Conservation (phyloP, 2,888 invertebrate species). For the Arge pagana region DNA sequence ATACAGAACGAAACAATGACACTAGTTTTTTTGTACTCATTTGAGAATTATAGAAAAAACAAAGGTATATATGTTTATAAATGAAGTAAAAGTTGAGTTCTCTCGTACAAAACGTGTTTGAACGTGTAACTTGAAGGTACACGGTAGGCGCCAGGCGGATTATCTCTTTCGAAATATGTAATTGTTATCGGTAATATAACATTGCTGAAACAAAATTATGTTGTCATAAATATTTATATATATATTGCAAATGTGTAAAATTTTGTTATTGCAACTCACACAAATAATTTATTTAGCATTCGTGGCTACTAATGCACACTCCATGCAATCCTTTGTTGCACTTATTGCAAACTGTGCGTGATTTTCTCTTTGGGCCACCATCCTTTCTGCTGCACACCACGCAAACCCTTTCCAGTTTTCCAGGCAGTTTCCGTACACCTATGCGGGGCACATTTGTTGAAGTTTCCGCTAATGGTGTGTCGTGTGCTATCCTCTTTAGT, state of each 20-base stretch:
- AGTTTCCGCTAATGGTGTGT: constrained; percentile 20
- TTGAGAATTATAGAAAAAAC: constrained; percentile 27
- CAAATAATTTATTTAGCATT: constrained; percentile 27
- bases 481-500: constrained; percentile 19
- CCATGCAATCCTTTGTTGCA: constrained; percentile 27
- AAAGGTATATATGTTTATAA: constrained; percentile 24
- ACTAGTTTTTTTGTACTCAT: constrained; percentile 24
- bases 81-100: too few relatives aligned
- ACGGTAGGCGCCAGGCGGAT: constrained; percentile 28
- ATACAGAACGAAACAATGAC: too few relatives aligned
- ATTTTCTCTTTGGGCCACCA: constrained; percentile 24
- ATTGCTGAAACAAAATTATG: constrained; percentile 29
- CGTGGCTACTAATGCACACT: constrained; percentile 24
- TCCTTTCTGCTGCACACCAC: constrained; percentile 26
- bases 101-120: too few relatives aligned
- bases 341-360: constrained; percentile 26
- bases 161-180: constrained; percentile 27
- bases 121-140: constrained; percentile 28
- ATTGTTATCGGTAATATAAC: constrained; percentile 27
- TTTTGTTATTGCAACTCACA: constrained; percentile 24
- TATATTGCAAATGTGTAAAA: constrained; percentile 25
- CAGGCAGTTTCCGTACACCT: constrained; percentile 30
- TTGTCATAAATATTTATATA: constrained; percentile 22
- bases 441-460: constrained; percentile 19
- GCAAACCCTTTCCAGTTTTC: constrained; percentile 27